Percentiles rank a stretch among this genome's conserved stretches.
phyloP scores from a whole-genome alignment of 2,888 invertebrate genomes.

The Himalopsyche anomala region DNA sequence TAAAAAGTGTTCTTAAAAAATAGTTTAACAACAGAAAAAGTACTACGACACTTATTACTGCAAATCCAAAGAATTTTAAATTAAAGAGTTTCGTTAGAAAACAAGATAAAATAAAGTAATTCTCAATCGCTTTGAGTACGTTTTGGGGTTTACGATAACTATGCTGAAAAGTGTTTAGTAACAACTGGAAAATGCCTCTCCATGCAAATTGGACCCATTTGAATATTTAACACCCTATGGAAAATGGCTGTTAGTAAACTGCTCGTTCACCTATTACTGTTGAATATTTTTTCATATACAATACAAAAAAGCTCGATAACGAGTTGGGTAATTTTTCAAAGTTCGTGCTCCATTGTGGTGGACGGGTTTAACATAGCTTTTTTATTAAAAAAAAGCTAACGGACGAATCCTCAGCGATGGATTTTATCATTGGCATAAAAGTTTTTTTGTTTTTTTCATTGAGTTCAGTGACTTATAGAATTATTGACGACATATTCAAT shows the following conservation, averaged over 20 bases:
- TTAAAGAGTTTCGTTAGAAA: no score
- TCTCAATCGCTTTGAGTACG: not conserved
- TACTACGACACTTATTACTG: no score
- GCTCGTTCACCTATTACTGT: slow-evolving; percentile 54
- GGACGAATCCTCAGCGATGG: not conserved
- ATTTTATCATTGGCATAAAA: not conserved
- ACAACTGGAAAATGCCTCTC: slow-evolving; percentile 45
- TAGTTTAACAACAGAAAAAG: no score
- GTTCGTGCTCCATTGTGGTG: slow-evolving; percentile 39
- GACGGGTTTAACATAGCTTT: not conserved
- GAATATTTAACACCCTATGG: slow-evolving; percentile 63
- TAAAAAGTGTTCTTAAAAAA: no score
- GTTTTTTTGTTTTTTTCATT: not conserved
- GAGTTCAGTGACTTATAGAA: not conserved
- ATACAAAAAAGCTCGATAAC: slow-evolving; percentile 59
- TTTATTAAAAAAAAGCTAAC: not conserved
- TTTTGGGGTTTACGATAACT: slow-evolving; percentile 38
- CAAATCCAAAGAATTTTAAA: no score
- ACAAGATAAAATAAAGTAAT: not conserved
- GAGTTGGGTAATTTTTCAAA: slow-evolving; percentile 61
- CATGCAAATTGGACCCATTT: slow-evolving; percentile 63
- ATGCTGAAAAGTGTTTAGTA: slow-evolving; percentile 47
- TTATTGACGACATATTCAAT: no score
- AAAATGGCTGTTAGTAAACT: slow-evolving; percentile 58
- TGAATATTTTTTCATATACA: slow-evolving; percentile 56